phyloP scores from a whole-genome alignment of 2,113 vertebrate genomes.

The Hystrix brachyura region DNA sequence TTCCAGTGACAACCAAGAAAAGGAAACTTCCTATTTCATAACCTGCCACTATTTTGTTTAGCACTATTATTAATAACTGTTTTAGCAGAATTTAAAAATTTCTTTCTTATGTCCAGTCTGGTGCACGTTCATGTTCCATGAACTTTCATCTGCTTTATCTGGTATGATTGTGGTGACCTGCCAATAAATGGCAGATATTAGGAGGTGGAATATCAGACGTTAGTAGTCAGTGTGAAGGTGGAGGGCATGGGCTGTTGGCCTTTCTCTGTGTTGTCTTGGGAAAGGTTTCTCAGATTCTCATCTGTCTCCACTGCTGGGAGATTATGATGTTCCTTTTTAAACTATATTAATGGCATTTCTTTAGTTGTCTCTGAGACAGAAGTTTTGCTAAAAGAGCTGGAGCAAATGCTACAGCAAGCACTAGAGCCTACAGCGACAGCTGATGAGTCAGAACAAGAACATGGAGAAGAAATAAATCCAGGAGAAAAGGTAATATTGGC shows the following conservation, averaged over 20 bases:
- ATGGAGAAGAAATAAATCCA: constrained; percentile 8
- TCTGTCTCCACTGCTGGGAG: neutral
- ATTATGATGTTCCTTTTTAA: constrained; percentile 23
- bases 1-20: neutral
- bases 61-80: neutral
- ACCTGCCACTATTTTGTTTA: neutral
- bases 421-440: constrained; percentile 60
- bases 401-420: constrained; percentile 85
- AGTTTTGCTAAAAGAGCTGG: constrained; percentile 85
- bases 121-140: neutral
- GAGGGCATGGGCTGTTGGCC: neutral
- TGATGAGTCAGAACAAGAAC: neutral
- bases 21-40: constrained; percentile 5
- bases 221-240: neutral
- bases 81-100: constrained; percentile 14
- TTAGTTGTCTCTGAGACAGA: constrained; percentile 87
- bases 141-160: neutral
- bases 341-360: constrained; percentile 56
- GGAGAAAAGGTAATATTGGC: constrained; percentile 45
- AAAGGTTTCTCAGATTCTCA: neutral
- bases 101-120: neutral
- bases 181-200: neutral
- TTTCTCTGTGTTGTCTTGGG: constrained; percentile 10
- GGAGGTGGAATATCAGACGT: constrained; percentile 8
- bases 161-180: constrained; percentile 37